Base-by-base conservation (phyloP, 2,888 invertebrate genomes). In the Cryptus armator region DNA sequence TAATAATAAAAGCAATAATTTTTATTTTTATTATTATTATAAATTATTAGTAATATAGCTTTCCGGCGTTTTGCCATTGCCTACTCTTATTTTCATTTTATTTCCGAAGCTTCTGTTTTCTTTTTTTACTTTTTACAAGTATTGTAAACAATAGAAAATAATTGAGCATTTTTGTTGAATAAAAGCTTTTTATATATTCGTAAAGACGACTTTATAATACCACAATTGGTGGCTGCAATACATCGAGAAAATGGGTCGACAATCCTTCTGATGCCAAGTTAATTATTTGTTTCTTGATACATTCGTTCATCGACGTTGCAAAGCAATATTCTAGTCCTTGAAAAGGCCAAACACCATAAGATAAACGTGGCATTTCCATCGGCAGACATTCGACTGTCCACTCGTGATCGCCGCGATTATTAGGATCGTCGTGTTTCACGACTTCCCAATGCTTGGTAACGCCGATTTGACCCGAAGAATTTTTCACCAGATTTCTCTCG, bases 401-500 rank as follows among this genome's bases (percentile, higher is more conserved):
- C 19, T 19, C 19, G 19, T 19, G 1, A 19, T 19, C 19, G 19
- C 19, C 19, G 19, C 19, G 19, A 19, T 19, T 19, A 19, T 19
- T 19, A 19, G 19, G 19, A 19, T 19, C 19, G 1, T 0, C 1
- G 19, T 56, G 3, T 5, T 5, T 10, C 3, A 16, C 53, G 19
- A 56, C 19, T 56, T 56, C 19, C 53, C 53, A 56, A 19, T 24
- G 53, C 19, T 24, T 10, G 10, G 10, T 2, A 9, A 19, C 19
- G 1, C 91, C 88, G 2, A 93, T 74, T 90, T 94, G 89, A 0
- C 95, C 95, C 84, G 94, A 95, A 79, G 94, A 94, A 91, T 95
- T 95, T 87, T 92, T 94, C 32, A 95, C 10, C 0, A 46, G 46
- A 46, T 46, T 46, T 10, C 14, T 46, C 46, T 46, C 46, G 10